Base-by-base conservation (phyloP, 2,888 invertebrate genomes). In the Caradrina kadenii region DNA sequence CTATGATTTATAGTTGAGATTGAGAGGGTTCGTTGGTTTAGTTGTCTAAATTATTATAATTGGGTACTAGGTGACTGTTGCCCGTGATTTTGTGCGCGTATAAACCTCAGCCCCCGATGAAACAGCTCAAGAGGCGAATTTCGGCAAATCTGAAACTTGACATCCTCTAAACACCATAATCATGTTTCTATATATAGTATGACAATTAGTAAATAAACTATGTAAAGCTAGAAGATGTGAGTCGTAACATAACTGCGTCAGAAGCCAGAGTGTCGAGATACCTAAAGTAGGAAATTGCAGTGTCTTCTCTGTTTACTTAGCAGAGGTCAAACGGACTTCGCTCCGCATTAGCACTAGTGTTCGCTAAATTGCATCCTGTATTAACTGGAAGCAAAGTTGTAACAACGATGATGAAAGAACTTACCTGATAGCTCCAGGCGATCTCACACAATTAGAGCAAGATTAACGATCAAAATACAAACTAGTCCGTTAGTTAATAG, bases 1-100 rank as follows among this genome's bases (percentile, higher is more conserved):
- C 21, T 59, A 67, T 77, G 81, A 79, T 65, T 81, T 81, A 77
- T 80, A 7, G 8, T 10, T 0, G 15, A 60, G 35, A 21, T 35
- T 15, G 7, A 15, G 17, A 53, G 17, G 22, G 61, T 79, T n/a
- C 19, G 13, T 19, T 60, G 49, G 7, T 59, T 48, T 73, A 56
- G 62, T 62, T 66, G 56, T 60, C 52, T 56, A 52, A 56, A 35
- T 35, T 39, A 55, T 19, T n/a, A 63, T 63, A 64, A 61, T 35
- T 8, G 8, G 3, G 35, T 35, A 35, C 26, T 26, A 35, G 1
- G 10, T 49, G 53, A 11, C 15, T 15, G 11, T 49, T 31, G 2
- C n/a, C 0, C 10, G 11, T 21, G 50, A 39, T 17, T 64, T 35
- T 19, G 55, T 54, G 13, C 10, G 17, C 19, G 10, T 7, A 42